Evolutionary conservation across 2,888 invertebrate genomes (phyloP).

Genomic region (Rhaphigaster nebulosa): DNA sequence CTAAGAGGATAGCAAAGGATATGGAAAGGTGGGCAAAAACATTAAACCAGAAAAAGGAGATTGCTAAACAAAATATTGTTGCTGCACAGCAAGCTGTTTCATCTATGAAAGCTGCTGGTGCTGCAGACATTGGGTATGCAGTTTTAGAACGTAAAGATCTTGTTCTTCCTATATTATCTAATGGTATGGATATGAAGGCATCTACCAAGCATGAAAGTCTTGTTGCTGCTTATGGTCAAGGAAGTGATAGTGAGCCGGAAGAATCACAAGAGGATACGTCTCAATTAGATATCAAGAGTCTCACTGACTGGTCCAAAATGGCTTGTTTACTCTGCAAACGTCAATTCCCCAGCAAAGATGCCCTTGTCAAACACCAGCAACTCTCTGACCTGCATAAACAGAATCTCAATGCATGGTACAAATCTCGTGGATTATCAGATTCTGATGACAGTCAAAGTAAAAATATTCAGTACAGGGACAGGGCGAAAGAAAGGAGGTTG

Average conservation of each 20-base stretch:
- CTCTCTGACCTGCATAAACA: conserved; percentile 95
- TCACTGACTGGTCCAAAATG: conserved; percentile 87
- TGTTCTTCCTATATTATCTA: conserved; percentile 60
- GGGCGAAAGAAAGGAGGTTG: conserved; percentile 94
- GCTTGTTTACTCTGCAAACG: conserved; percentile 96
- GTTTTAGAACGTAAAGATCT: conserved; percentile 84
- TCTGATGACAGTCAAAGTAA: conserved; percentile 69
- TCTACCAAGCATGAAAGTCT: conserved; percentile 68
- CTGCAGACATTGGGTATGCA: conserved; percentile 91
- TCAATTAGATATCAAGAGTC: conserved; percentile 70
- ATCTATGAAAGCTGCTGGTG: conserved; percentile 69
- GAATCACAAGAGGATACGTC: conserved; percentile 76
- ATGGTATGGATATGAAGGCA: conserved; percentile 59
- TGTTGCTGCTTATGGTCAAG: conserved; percentile 85
- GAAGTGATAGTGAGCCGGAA: conserved; percentile 77
- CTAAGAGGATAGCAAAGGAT: conserved; percentile 96
- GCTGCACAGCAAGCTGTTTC: conserved; percentile 70
- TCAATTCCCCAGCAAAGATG: conserved; percentile 91
- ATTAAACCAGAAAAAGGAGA: conserved; percentile 94
- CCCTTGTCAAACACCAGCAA: conserved; percentile 90
- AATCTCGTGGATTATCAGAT: conserved; percentile 70
- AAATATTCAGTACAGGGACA: conserved; percentile 83
- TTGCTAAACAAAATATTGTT: conserved; percentile 68
- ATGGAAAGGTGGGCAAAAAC: conserved; percentile 98
- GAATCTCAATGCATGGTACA: conserved; percentile 77